Base-by-base conservation (phyloP, 2,888 invertebrate genomes). In the Sinohyriopsis cumingii region DNA sequence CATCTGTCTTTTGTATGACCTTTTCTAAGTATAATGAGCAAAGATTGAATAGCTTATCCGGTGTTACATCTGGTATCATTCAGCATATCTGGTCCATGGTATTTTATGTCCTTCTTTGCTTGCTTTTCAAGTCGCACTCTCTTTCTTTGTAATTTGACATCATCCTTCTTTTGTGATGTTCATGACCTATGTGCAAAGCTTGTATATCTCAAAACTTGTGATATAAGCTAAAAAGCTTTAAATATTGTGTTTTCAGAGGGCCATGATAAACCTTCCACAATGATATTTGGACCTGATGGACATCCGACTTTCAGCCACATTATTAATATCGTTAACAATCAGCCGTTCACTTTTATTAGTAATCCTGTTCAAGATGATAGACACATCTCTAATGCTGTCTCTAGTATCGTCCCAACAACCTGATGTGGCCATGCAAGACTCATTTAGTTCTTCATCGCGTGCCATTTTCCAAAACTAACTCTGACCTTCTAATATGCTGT, bases 281-380 rank as follows among this genome's bases (percentile, higher is more conserved):
- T 78, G 76, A 74, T 74, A 77, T 55, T 72, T 77, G 20, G 56
- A 22, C 12, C 70, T 1, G 20, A 76, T 69, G 7, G 68, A 33
- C 71, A 77, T 68, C 72, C 74, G 75, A n/a, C 59, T 67, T 68
- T 78, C 78, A 20, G 69, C 68, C 18, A 76, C 54, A 55, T 76
- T 76, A 19, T 69, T 75, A 20, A 71, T 75, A 59, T 68, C 65
- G 55, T 76, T 75, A 3, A 73, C 75, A 45, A 75, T 63, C 7
- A 77, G 53, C 53, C 67, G 24, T 3, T 64, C 67, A 61, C 65
- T 54, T 69, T 77, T 79, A 18, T 57, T 53, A 5, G 77, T 73
- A 22, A 71, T 25, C 15, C 72, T 56, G 55, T 74, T 67, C 45
- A 77, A 62, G 57, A 74, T 24, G 9, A 71, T n/a, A 7, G n/a